phyloP scores from a whole-genome alignment of 2,113 vertebrate species.

The Hepsetus odoe region DNA sequence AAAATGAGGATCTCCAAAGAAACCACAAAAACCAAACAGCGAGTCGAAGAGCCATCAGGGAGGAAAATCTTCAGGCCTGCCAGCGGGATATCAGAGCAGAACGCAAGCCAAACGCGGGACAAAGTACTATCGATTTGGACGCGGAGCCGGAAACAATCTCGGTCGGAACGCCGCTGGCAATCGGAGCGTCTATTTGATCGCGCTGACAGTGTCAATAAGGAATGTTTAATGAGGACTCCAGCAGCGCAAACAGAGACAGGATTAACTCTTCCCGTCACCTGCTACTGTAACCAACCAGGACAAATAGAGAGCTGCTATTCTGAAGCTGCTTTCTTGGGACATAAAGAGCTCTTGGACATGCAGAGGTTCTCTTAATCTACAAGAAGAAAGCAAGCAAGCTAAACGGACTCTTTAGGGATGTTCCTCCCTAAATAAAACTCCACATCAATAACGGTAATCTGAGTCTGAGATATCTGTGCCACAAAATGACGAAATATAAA shows the following conservation, averaged over 20 bases:
- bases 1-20: neutral
- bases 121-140: conserved; percentile 44
- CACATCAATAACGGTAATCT: too few species aligned
- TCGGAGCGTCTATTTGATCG: conserved; percentile 56
- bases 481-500: too few species aligned
- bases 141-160: conserved; percentile 36
- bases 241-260: conserved; percentile 61
- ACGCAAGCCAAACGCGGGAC: conserved; percentile 25
- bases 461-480: too few species aligned
- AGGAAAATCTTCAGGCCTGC: neutral
- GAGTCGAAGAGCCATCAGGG: neutral
- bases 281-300: conserved; percentile 61
- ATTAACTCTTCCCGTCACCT: conserved; percentile 63
- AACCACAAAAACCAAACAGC: neutral
- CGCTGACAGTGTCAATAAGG: conserved; percentile 57
- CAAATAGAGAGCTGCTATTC: too few species aligned
- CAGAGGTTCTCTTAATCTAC: conserved; percentile 13
- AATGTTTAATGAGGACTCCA: conserved; percentile 55
- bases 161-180: conserved; percentile 34
- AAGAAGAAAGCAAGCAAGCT: too few species aligned
- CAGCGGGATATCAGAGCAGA: conserved; percentile 5
- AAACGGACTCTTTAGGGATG: too few species aligned
- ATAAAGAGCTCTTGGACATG: neutral
- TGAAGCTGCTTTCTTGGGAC: conserved; percentile 6
- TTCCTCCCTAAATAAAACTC: too few species aligned